Percentiles rank a stretch among this genome's conserved stretches.
Conservation (phyloP, 2,113 vertebrate genomes). For the Arvicanthis niloticus region DNA sequence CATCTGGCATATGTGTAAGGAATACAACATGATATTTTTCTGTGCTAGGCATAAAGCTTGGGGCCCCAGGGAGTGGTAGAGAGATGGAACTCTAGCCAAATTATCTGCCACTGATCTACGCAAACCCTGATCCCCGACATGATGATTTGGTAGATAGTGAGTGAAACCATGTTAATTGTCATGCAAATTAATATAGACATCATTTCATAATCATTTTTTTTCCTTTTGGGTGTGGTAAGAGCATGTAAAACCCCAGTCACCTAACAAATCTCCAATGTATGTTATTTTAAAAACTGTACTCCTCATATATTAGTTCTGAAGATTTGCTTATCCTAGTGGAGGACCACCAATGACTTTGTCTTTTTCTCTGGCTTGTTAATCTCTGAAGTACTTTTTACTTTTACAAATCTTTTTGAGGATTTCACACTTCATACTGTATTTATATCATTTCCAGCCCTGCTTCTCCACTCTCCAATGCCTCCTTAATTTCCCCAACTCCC, state of each 20-base stretch:
- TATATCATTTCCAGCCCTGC: background rate
- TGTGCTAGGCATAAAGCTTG: background rate
- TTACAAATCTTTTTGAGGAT: background rate
- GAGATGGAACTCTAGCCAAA: background rate
- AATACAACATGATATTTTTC: background rate
- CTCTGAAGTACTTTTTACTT: background rate
- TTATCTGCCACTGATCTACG: background rate
- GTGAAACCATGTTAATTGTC: background rate
- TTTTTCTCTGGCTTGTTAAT: background rate
- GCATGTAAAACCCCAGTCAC: background rate
- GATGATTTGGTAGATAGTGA: background rate
- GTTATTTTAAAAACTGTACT: background rate
- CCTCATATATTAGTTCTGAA: background rate
- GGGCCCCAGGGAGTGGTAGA: background rate
- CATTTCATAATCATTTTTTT: background rate
- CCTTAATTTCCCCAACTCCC: background rate
- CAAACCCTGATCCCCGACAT: too few species aligned
- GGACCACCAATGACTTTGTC: too few species aligned
- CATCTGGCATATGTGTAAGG: background rate
- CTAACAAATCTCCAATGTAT: background rate
- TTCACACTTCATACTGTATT: background rate
- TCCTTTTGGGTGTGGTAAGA: background rate
- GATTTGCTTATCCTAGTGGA: background rate
- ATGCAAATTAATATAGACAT: background rate
- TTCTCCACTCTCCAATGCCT: too few species aligned